Evolutionary conservation across 1,140 invertebrate genomes (phyloP).

Genomic region (Musca vetustissima): DNA sequence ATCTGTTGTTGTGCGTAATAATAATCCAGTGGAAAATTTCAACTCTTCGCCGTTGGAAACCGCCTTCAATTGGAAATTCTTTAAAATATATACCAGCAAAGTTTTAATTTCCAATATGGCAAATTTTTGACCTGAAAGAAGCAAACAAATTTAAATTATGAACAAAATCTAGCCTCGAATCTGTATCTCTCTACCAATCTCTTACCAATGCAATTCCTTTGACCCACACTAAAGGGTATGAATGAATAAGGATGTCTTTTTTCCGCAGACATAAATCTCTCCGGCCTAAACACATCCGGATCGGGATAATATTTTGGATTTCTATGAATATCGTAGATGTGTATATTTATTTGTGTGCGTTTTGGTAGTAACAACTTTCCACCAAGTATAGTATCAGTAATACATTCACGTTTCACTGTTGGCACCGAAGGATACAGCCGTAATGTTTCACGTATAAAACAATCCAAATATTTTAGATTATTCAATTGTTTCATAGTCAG

Average conservation of each 20-base stretch:
- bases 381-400: slow-evolving; percentile 54
- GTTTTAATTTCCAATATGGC: slow-evolving; percentile 58
- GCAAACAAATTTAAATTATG: not conserved
- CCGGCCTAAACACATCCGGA: slow-evolving; percentile 74
- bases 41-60: slow-evolving; percentile 36
- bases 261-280: slow-evolving; percentile 71
- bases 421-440: slow-evolving; percentile 70
- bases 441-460: slow-evolving; percentile 64
- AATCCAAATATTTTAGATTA: slow-evolving; percentile 67
- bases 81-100: slow-evolving; percentile 51
- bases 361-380: slow-evolving; percentile 56
- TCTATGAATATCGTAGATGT: slow-evolving; percentile 62
- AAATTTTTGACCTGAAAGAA: slow-evolving; percentile 54
- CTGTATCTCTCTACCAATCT: not conserved
- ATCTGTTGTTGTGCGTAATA: slow-evolving; percentile 36
- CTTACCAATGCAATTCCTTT: slow-evolving; percentile 50
- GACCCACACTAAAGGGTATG: slow-evolving; percentile 62
- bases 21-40: slow-evolving; percentile 37
- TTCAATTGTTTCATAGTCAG: slow-evolving; percentile 59
- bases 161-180: not conserved
- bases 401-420: slow-evolving; percentile 61
- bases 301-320: slow-evolving; percentile 65
- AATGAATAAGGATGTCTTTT: slow-evolving; percentile 57
- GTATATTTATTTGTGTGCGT: slow-evolving; percentile 55
- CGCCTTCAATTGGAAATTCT: slow-evolving; percentile 42